Evolutionary conservation across 2,113 vertebrate genomes (phyloP).

Genomic region (Phoenicopterus ruber): DNA sequence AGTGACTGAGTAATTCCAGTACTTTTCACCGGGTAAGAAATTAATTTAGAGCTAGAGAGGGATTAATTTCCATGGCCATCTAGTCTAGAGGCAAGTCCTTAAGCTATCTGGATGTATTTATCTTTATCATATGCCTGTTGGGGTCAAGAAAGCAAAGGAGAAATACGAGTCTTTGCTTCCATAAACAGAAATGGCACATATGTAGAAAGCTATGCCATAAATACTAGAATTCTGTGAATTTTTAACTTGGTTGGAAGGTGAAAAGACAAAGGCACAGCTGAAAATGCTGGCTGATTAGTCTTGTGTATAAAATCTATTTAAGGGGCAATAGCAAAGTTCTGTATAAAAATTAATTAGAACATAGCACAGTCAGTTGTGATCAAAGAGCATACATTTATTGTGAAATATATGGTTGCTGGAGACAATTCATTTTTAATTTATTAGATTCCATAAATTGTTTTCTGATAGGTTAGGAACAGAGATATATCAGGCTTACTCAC

Average conservation of each 20-base stretch:
- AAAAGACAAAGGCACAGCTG: conserved; percentile 46
- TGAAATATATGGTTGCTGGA: conserved; percentile 54
- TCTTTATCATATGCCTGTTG: not conserved
- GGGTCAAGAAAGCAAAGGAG: conserved; percentile 9
- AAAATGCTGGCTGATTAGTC: conserved; percentile 45
- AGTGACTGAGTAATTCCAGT: not conserved
- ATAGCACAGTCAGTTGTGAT: conserved; percentile 45
- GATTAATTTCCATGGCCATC: not conserved
- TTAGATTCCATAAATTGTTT: conserved; percentile 69
- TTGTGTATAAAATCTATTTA: conserved; percentile 48
- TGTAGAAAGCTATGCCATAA: conserved; percentile 8
- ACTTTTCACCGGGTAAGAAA: not conserved
- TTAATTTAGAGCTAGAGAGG: not conserved
- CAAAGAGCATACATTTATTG: conserved; percentile 47
- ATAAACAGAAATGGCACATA: not conserved
- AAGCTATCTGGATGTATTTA: not conserved
- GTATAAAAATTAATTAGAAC: conserved; percentile 64
- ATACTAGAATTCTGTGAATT: conserved; percentile 50
- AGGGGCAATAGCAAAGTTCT: conserved; percentile 35
- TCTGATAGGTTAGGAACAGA: conserved; percentile 51
- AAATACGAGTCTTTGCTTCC: not conserved
- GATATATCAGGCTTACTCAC: conserved; percentile 48
- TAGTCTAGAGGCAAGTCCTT: not conserved
- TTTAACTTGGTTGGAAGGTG: conserved; percentile 54
- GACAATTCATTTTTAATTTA: conserved; percentile 63